phyloP scores from a whole-genome alignment of 2,113 vertebrate species.

The Toxostoma redivivum region DNA sequence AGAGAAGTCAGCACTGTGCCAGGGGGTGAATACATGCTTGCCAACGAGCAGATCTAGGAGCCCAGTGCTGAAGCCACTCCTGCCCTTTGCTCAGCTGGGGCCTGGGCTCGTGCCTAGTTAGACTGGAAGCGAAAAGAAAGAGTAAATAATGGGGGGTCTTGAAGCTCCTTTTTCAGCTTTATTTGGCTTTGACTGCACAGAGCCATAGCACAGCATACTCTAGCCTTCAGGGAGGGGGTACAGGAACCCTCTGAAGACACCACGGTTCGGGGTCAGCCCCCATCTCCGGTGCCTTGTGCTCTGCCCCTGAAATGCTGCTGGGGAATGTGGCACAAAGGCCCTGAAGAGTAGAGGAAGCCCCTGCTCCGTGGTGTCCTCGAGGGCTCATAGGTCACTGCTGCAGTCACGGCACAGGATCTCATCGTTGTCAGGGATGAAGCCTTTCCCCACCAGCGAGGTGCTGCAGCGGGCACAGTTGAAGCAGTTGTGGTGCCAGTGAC shows the following conservation, averaged over 20 bases:
- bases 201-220: background rate
- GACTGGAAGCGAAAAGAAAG: constrained; percentile 37
- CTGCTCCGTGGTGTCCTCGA: background rate
- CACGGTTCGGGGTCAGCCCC: background rate
- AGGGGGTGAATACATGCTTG: background rate
- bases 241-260: background rate
- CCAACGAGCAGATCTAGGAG: background rate
- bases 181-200: constrained; percentile 33
- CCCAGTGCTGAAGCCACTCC: background rate
- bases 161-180: constrained; percentile 52
- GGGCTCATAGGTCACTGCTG: constrained; percentile 85
- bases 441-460: constrained; percentile 90
- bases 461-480: constrained; percentile 92
- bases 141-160: constrained; percentile 31
- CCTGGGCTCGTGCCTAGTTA: background rate
- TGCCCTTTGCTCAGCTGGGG: background rate
- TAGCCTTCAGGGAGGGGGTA: background rate
- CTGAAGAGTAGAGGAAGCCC: background rate
- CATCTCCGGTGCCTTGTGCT: background rate
- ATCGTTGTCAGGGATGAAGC: constrained; percentile 89
- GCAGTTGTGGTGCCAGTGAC: constrained; percentile 97
- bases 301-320: background rate
- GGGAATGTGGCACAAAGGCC: background rate
- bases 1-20: background rate
- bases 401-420: constrained; percentile 93